Conservation (phyloP, 2,113 vertebrate genomes). For the Megaleporinus macrocephalus region DNA sequence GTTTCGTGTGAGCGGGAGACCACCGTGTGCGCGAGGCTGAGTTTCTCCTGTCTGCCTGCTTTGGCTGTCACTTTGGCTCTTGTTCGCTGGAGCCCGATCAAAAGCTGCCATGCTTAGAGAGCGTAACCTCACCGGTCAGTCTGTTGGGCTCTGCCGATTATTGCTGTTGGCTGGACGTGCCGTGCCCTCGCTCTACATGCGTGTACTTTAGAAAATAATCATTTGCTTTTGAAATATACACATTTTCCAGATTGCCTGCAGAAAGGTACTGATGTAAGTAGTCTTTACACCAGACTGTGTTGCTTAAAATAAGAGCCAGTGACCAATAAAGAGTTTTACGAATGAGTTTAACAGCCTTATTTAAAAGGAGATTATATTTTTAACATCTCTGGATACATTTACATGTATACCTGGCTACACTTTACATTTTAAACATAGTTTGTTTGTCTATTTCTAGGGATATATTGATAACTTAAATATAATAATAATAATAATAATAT, state of each 20-base stretch:
- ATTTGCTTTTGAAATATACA: constrained; percentile 2
- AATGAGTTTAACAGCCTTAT: no score
- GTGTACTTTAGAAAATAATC: constrained; percentile 8
- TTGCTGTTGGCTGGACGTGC: constrained; percentile 37
- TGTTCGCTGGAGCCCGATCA: constrained; percentile 59
- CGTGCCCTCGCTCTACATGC: background rate
- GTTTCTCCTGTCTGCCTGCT: constrained; percentile 66
- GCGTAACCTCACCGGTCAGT: constrained; percentile 34
- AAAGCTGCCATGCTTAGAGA: constrained; percentile 52
- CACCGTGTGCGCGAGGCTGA: constrained; percentile 78
- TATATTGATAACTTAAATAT: no score
- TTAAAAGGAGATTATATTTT: no score
- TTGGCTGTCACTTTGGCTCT: constrained; percentile 61
- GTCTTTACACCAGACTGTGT: no score
- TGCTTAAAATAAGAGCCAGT: no score
- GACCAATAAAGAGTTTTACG: no score
- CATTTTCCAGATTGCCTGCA: background rate
- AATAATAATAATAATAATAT: no score
- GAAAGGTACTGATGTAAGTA: background rate
- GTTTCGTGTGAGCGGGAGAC: constrained; percentile 83
- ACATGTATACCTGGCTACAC: no score
- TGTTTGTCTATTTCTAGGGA: no score
- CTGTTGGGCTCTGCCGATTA: constrained; percentile 35
- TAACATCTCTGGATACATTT: no score
- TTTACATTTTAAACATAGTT: no score